These are phyloP conservation scores for Malurus splendens DNA, from an alignment of 2,797 vertebrate genomes.

Conservation along the genomic window DNA sequence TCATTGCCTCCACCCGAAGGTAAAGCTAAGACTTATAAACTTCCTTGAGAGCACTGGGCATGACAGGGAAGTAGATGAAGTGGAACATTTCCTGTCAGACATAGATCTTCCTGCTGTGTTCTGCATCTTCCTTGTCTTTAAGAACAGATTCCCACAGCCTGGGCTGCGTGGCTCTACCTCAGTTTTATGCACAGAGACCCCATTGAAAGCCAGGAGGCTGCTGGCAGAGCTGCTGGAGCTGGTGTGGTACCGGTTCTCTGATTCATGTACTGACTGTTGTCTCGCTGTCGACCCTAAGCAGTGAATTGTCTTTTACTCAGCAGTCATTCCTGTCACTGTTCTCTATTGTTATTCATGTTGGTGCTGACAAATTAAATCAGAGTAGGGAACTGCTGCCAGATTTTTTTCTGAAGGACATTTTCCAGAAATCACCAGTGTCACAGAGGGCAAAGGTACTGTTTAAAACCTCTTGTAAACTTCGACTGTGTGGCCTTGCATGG, in stretches of 20 bases:
- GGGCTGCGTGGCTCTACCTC: neutral
- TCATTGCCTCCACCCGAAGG: conserved; percentile 24
- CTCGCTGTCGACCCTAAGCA: neutral
- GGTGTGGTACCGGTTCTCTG: neutral
- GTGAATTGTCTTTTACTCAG: neutral
- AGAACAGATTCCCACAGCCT: neutral
- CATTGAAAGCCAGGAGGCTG: neutral
- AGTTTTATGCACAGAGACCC: neutral
- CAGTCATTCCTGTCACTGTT: neutral
- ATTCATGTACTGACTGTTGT: neutral
- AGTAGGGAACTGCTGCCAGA: neutral
- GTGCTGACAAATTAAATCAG: neutral
- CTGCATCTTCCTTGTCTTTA: neutral
- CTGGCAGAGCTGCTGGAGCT: neutral
- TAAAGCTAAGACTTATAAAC: neutral
- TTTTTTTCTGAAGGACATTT: neutral
- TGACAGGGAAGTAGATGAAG: neutral
- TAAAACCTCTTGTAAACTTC: neutral
- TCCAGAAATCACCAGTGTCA: neutral
- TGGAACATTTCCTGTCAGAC: neutral
- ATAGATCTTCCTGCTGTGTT: neutral
- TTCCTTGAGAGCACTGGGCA: neutral
- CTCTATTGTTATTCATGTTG: neutral
- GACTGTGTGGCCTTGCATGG: neutral
- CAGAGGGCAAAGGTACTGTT: neutral